A percentile compares a stretch with the other conserved stretches of the same genome.
Conservation (phyloP, 2,888 invertebrate species). For the Holacanthella duospinosa region DNA sequence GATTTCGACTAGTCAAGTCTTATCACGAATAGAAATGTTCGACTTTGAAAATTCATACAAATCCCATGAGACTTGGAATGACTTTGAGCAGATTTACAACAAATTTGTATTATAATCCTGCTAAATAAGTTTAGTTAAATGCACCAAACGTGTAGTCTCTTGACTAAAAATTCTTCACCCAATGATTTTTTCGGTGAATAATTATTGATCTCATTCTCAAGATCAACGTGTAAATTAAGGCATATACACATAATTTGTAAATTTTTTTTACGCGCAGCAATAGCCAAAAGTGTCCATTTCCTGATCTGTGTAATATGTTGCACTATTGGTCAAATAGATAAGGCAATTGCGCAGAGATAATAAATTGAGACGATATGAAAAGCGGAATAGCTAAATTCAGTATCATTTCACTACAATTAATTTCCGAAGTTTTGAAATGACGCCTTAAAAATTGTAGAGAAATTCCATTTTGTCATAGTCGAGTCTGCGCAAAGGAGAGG, state of each 20-base stretch:
- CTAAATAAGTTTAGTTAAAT: background rate
- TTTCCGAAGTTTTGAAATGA: too few species aligned
- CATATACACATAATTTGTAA: too few species aligned
- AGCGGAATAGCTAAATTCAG: background rate
- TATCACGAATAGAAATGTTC: background rate
- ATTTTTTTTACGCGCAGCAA: too few species aligned
- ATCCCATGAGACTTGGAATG: background rate
- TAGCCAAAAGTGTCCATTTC: too few species aligned
- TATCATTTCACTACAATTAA: too few species aligned
- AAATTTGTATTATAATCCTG: background rate
- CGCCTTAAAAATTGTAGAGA: slow-evolving; percentile 28
- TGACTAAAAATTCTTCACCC: background rate
- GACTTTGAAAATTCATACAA: background rate
- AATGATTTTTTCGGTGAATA: too few species aligned
- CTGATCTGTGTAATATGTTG: background rate
- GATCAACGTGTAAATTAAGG: too few species aligned
- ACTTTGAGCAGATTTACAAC: background rate
- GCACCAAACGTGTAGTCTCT: background rate
- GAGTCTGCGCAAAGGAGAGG: slow-evolving; percentile 25
- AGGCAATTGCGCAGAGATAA: background rate
- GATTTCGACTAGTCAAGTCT: background rate
- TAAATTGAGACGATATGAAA: background rate
- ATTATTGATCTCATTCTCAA: too few species aligned
- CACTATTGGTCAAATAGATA: background rate
- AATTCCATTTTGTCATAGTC: slow-evolving; percentile 34